Evolutionary conservation across 2,888 invertebrate species (phyloP).

Genomic region (Cerastoderma edule): DNA sequence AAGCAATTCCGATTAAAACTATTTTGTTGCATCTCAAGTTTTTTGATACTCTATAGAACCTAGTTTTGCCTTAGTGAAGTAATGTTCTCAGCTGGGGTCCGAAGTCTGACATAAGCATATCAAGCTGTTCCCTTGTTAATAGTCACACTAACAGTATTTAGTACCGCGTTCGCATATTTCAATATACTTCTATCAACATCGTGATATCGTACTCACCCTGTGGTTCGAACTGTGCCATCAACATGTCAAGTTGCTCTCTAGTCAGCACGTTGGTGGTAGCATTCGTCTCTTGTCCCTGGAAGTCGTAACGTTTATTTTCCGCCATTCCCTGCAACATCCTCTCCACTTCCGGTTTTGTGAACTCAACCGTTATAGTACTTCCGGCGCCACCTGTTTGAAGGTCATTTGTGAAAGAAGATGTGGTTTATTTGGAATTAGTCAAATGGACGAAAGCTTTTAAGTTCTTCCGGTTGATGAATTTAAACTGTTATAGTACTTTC

Average conservation of each 20-base stretch:
- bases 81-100: not conserved
- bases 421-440: too few species aligned
- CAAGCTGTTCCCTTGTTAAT: not conserved
- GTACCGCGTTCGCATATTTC: not conserved
- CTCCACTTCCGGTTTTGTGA: slow-evolving; percentile 23
- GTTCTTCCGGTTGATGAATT: too few species aligned
- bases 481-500: too few species aligned
- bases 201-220: not conserved
- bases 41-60: not conserved
- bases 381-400: too few species aligned
- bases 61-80: not conserved
- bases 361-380: slow-evolving; percentile 6
- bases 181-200: not conserved
- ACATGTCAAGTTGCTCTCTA: slow-evolving; percentile 5
- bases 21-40: not conserved
- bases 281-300: slow-evolving; percentile 7
- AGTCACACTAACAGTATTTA: not conserved
- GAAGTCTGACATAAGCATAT: not conserved
- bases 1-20: too few species aligned
- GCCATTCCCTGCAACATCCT: slow-evolving; percentile 31
- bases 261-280: not conserved
- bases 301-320: slow-evolving; percentile 16
- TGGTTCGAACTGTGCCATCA: slow-evolving; percentile 12
- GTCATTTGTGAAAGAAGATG: too few species aligned
- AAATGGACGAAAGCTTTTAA: too few species aligned